Conservation (phyloP, 1,140 invertebrate genomes). For the Scylla paramamosain region DNA sequence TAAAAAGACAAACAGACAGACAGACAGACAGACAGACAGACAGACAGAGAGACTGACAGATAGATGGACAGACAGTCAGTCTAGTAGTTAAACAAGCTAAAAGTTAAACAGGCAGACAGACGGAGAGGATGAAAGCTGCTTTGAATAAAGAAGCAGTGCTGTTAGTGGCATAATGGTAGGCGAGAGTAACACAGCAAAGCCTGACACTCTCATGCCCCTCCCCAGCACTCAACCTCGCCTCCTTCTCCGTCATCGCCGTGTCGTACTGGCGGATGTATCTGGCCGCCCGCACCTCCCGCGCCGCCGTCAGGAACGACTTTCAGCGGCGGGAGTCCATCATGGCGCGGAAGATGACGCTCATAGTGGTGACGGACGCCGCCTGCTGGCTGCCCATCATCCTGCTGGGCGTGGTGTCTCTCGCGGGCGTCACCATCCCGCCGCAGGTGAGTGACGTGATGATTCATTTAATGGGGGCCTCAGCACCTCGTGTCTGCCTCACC, state of each 20-base stretch:
- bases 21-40: too few species aligned
- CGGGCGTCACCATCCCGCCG: conserved; percentile 81
- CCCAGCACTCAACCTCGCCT: conserved; percentile 82
- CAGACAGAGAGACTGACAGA: too few species aligned
- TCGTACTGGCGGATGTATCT: conserved; percentile 84
- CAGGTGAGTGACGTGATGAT: conserved; percentile 79
- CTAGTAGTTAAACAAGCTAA: too few species aligned
- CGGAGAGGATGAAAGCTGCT: too few species aligned
- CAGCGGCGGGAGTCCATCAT: conserved; percentile 81
- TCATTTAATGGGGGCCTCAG: not conserved
- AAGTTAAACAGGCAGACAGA: too few species aligned
- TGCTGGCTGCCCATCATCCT: conserved; percentile 84
- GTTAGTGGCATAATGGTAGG: too few species aligned
- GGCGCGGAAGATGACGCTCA: conserved; percentile 83
- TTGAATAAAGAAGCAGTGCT: too few species aligned
- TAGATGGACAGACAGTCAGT: too few species aligned
- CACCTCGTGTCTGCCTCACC: not conserved
- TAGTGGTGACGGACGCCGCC: conserved; percentile 83
- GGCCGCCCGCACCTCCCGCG: conserved; percentile 81
- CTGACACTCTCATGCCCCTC: too few species aligned
- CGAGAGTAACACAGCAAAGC: too few species aligned
- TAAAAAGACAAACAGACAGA: too few species aligned
- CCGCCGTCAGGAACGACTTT: conserved; percentile 79
- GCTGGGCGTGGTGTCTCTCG: conserved; percentile 81
- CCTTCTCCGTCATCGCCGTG: conserved; percentile 82